Evolutionary conservation across 2,797 vertebrate genomes (phyloP).

Genomic region (Crypturellus tataupa): DNA sequence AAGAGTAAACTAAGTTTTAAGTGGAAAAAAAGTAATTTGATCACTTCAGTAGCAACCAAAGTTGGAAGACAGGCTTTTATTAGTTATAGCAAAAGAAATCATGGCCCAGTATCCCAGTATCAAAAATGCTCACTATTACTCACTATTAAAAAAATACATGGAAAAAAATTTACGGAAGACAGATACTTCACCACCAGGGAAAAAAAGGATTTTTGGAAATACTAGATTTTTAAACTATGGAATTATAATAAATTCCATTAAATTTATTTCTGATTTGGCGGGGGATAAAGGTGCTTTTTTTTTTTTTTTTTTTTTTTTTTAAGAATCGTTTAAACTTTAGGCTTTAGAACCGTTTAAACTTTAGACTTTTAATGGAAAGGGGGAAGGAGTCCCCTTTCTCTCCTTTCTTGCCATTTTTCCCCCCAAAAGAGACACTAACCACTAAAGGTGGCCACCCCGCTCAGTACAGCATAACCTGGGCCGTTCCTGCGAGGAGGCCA

Average conservation of each 20-base stretch:
- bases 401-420: neutral
- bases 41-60: neutral
- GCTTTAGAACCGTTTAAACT: neutral
- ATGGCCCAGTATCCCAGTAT: neutral
- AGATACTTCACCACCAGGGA: neutral
- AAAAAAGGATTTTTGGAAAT: neutral
- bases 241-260: neutral
- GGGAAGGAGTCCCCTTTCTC: neutral
- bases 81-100: neutral
- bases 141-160: neutral
- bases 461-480: neutral
- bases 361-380: neutral
- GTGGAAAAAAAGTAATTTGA: neutral
- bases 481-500: neutral
- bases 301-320: neutral
- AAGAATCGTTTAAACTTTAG: neutral
- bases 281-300: neutral
- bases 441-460: neutral
- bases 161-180: neutral
- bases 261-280: neutral
- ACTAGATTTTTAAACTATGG: neutral
- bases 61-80: neutral
- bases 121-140: neutral
- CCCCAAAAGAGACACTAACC: neutral
- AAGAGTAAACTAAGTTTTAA: neutral